phyloP scores from a whole-genome alignment of 2,797 vertebrate genomes.

The Coluber constrictor region DNA sequence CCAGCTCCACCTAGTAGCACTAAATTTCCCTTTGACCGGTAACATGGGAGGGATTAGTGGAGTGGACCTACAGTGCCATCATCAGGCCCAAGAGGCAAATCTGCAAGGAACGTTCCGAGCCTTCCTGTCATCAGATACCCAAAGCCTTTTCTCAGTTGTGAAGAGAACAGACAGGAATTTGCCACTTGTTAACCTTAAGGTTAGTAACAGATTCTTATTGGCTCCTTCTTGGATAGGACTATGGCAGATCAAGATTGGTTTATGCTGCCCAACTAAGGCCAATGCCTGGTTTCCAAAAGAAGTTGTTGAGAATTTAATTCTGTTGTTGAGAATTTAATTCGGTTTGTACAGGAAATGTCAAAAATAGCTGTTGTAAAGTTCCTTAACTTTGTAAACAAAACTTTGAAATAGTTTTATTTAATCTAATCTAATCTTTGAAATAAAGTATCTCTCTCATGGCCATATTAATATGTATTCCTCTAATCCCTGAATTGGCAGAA shows the following conservation, averaged over 20 bases:
- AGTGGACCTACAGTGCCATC: conserved; percentile 63
- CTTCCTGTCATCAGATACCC: conserved; percentile 54
- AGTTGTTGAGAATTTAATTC: too few relatives aligned
- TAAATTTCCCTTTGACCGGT: conserved; percentile 45
- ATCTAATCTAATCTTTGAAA: background rate
- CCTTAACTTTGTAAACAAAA: background rate
- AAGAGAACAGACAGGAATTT: conserved; percentile 59
- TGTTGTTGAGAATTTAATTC: background rate
- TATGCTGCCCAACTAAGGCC: background rate
- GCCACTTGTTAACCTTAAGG: conserved; percentile 67
- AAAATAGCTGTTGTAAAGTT: background rate
- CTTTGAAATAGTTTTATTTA: background rate
- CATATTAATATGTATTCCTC: background rate
- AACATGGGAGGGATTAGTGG: conserved; percentile 61
- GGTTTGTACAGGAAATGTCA: background rate
- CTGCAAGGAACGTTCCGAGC: conserved; percentile 63
- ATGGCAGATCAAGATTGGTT: background rate
- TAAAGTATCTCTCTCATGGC: background rate
- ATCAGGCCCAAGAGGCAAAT: conserved; percentile 60
- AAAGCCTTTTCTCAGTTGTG: conserved; percentile 56
- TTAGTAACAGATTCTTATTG: conserved; percentile 27
- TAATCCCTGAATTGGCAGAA: background rate
- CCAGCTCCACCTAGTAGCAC: conserved; percentile 61
- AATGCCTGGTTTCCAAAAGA: background rate
- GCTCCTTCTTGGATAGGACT: background rate